Evolutionary conservation across 2,797 vertebrate species (phyloP).

Genomic region (Premnoplex brunnescens): DNA sequence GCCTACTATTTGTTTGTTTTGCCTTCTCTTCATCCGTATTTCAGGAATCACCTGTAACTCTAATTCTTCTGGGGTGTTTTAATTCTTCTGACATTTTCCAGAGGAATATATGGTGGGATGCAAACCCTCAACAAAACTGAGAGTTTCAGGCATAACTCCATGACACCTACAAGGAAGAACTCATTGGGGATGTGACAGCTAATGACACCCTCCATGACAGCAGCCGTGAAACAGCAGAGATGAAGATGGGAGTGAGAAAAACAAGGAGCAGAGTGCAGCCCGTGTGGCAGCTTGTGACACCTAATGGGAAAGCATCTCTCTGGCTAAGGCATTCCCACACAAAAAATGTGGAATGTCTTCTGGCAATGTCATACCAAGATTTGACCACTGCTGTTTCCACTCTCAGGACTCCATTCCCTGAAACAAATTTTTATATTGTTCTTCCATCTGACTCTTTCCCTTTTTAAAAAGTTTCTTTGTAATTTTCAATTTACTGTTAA

Average conservation of each 20-base stretch:
- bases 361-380: background rate
- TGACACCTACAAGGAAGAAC: background rate
- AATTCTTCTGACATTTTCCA: background rate
- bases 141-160: background rate
- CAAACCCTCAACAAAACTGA: background rate
- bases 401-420: background rate
- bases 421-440: background rate
- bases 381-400: background rate
- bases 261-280: background rate
- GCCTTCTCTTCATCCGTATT: background rate
- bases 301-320: rapidly evolving
- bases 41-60: background rate
- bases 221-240: background rate
- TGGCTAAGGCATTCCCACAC: background rate
- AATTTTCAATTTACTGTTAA: background rate
- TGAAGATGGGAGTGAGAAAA: background rate
- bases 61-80: background rate
- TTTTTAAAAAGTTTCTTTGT: background rate
- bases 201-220: background rate
- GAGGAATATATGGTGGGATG: rapidly evolving
- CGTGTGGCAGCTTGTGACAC: background rate
- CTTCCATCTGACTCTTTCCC: background rate
- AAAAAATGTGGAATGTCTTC: background rate
- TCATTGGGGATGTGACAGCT: background rate
- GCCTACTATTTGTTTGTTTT: background rate